phyloP scores from a whole-genome alignment of 2,113 vertebrate genomes.

The Ammospiza caudacuta region DNA sequence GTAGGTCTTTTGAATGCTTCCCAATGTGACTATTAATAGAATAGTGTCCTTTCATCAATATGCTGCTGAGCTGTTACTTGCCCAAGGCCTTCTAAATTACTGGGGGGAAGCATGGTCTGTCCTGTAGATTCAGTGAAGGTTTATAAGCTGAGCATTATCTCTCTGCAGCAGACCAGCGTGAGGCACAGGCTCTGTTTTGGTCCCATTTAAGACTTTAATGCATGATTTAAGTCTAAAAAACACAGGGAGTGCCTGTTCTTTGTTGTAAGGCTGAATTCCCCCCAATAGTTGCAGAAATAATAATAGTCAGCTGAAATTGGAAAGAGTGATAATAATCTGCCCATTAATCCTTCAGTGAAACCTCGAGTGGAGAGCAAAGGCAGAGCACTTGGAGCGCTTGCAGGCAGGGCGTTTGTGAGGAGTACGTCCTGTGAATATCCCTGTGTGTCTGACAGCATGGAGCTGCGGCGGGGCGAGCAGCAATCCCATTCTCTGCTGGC shows the following conservation, averaged over 20 bases:
- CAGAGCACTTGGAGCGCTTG: neutral
- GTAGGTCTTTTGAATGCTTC: neutral
- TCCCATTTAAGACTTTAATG: neutral
- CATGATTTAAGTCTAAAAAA: neutral
- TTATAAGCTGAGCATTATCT: slow-evolving; percentile 1
- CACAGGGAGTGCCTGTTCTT: neutral
- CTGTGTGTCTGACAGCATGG: neutral
- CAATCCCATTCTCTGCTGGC: neutral
- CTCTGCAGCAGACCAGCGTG: neutral
- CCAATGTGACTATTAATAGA: neutral
- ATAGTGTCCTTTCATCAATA: neutral
- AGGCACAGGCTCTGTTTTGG: neutral
- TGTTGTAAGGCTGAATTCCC: neutral
- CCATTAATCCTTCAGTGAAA: neutral
- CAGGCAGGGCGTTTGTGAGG: neutral
- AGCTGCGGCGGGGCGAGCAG: fast-evolving
- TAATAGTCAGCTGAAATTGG: neutral
- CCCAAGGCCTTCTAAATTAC: slow-evolving; percentile 20
- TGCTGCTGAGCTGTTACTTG: neutral
- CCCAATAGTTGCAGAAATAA: neutral
- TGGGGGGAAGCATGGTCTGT: neutral
- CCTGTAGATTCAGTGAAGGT: neutral
- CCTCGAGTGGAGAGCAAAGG: neutral
- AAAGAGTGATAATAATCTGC: slow-evolving; percentile 3
- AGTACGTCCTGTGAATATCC: neutral